Base-by-base conservation (phyloP, 1,140 invertebrate species). In the Drosophila aff. region DNA sequence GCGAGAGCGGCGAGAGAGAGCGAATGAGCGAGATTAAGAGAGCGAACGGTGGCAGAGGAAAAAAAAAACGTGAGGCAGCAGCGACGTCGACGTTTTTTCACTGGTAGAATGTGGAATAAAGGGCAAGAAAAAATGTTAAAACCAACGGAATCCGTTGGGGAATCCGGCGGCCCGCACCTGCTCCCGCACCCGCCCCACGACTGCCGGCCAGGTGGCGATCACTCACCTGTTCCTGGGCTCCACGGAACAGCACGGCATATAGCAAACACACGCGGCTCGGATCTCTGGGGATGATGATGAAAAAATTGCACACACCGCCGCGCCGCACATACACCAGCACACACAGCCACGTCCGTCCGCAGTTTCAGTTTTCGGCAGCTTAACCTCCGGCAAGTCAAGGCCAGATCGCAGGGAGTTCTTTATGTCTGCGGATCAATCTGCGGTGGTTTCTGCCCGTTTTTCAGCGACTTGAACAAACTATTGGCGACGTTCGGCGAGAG, bases 251-350 rank as follows among this genome's bases (percentile, higher is more conserved):
- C 15, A n/a, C 53, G 21, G 55, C 53, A 61, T 26, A 60, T 16
- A 15, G 28, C 65, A 73, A 73, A 44, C 67, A 72, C 82, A 85
- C 82, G 69, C 79, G 75, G 53, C 53, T 57, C 36, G 53, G 53
- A 57, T 57, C 53, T 57, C 23, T 68, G 55, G 43, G 61, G 61
- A 61, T 52, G 61, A 73, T 74, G 76, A 67, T 71, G 72, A 85
- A 89, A 72, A 84, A 87, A 78, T 76, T 86, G 79, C 69, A 82
- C 79, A 76, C 79, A 75, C 61, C 60, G 60, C 66, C 64, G 58
- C 65, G 31, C 33, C 57, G 59, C 33, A 49, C 63, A 72, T 79
- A 62, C 74, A 67, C 66, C 49, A 26, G 60, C 61, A 79, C 59
- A 72, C 79, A 63, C 44, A 44, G 47, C 49, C 44, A 71, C 67